Evolutionary conservation across 2,113 vertebrate genomes (phyloP), one percentile per base, ranked within the genome.

Genomic region (Sapayoa aenigma): DNA sequence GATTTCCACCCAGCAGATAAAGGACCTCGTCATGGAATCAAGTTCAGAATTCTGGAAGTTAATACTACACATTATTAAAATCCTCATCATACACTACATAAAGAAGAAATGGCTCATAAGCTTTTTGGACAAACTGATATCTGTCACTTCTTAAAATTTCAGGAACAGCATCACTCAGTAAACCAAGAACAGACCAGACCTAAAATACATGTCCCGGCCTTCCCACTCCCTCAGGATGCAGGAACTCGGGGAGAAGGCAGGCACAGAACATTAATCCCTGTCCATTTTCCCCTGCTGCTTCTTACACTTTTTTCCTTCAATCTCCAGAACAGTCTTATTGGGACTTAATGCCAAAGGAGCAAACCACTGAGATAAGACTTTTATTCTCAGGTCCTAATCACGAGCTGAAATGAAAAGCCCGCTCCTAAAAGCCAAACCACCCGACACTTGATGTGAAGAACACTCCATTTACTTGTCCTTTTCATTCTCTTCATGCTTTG

Each of bases 401-500:
- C 0, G 2, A 84, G 25, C 30, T 30, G n/a, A 44, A 73, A 55
- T 42, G 11, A 77, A 84, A 89, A 75, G 52, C 33, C 42, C 5
- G 2, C 67, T 71, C 22, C 42, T 24, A 6, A 2, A 60, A 47
- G 5, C 4, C 46, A 52, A 91, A 56, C 49, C n/a, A 24, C 46
- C 62, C 33, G 87, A 62, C 0, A 2, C 62, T 50, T 6, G 6
- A 41, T 17, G 33, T 56, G 35, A 69, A 41, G 49, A 90, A 71
- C 12, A 27, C 49, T 72, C n/a, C 28, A 92, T 98, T 96, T 97
- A 99, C 99, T 99, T 99, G 98, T 99, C 99, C 93, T 99, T 99
- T 95, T 99, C 99, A 5, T 99, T 99, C 96, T 99, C 99, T 41
- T 99, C 99, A 0, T 99, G 99, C 96, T 99, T 99, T 79, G 98